Conservation (phyloP, 2,113 vertebrate genomes). For the Progne subis region DNA sequence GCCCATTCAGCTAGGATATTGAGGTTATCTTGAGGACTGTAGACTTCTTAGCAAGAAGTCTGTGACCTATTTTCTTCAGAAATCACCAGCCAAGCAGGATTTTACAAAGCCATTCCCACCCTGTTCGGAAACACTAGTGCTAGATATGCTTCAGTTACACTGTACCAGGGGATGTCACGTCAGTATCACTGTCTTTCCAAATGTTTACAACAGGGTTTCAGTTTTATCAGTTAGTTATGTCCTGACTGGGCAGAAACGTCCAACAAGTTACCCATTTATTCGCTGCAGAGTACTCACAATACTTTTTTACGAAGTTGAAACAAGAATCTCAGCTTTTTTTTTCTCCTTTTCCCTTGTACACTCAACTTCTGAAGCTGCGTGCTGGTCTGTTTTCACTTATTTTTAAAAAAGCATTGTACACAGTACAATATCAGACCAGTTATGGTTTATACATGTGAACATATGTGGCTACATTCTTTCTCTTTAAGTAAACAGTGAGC, state of each 20-base stretch:
- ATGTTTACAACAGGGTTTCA: background rate
- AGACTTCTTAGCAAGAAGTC: background rate
- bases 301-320: background rate
- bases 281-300: background rate
- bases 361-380: slow-evolving; percentile 3
- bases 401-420: background rate
- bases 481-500: slow-evolving; percentile 50
- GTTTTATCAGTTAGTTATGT: background rate
- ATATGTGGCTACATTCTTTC: slow-evolving; percentile 36
- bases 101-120: background rate
- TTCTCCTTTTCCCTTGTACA: background rate
- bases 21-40: background rate
- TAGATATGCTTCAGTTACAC: background rate
- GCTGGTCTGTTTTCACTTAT: slow-evolving; percentile 39
- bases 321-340: background rate
- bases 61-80: slow-evolving; percentile 15
- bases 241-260: background rate
- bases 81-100: background rate
- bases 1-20: background rate
- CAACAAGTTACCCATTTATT: background rate
- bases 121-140: background rate
- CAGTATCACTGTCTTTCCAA: background rate
- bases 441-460: slow-evolving; percentile 46
- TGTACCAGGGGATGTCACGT: background rate
- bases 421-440: slow-evolving; percentile 23